Evolutionary conservation across 1,140 invertebrate species (phyloP), one percentile per base, ranked within the genome.

Genomic region (Venustaconcha ellipsiformis): DNA sequence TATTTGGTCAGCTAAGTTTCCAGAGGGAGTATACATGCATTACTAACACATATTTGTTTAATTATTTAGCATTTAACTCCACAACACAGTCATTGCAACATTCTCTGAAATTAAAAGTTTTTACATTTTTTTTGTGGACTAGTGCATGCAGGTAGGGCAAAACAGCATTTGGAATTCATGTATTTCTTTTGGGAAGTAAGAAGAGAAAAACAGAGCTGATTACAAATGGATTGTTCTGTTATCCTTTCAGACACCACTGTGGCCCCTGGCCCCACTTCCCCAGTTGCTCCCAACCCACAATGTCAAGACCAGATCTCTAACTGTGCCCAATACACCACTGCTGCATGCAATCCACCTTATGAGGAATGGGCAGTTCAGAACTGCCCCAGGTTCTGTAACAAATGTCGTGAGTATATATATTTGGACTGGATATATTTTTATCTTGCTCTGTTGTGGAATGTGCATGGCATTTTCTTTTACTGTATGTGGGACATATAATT

Each of bases 301-400:
- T 87, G 85, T 70, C 23, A 57, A 0, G 84, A 87, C 74, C 79
- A 81, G 63, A 17, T 82, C 23, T 65, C 76, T 69, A 87, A 84
- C 80, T 87, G 85, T 73, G 63, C 26, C 17, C 69, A 76, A 13
- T 85, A 83, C 70, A 81, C 77, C 15, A 64, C 20, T 23, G 67
- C 68, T 14, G 77, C 69, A 20, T 87, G 85, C 70, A 70, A 70
- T 14, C 77, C 78, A 60, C 60, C 65, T 1, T 85, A 82, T 68
- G 63, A 76, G 23, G n/a, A 78, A 6, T 87, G 85, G 85, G 84
- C 85, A 5, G 69, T 80, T 23, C 80, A 81, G 23, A 87, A 85
- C 79, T 87, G 85, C 60, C 70, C 71, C 26, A 82, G 81, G 72
- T 80, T 68, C 57, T 87, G 85, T 68, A 75, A 80, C 73, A 70